These are phyloP conservation scores for Salvelinus alpinus DNA, from an alignment of 2,113 vertebrate genomes.

Conservation along the genomic window DNA sequence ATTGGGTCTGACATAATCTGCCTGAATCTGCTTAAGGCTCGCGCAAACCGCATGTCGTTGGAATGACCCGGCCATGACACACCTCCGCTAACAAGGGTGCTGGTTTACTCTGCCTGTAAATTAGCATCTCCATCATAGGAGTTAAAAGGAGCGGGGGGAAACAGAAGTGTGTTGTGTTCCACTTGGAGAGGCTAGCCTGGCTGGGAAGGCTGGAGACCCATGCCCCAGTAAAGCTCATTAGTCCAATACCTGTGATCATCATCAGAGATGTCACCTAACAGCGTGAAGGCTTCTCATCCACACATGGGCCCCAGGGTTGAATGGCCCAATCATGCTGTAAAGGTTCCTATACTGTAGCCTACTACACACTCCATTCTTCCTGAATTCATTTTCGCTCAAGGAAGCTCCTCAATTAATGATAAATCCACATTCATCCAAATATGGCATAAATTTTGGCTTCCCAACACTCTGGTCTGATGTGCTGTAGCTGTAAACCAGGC, in stretches of 20 bases:
- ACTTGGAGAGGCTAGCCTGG: conserved; percentile 49
- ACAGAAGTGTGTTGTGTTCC: conserved; percentile 66
- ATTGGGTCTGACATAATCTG: conserved; percentile 79
- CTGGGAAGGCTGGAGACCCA: conserved; percentile 26
- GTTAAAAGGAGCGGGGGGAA: conserved; percentile 41
- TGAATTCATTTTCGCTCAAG: not conserved
- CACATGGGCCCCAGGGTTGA: conserved; percentile 56
- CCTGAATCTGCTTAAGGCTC: conserved; percentile 73
- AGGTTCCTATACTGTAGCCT: conserved; percentile 54
- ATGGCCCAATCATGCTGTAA: conserved; percentile 74
- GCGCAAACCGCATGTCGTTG: conserved; percentile 66
- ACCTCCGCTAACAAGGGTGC: conserved; percentile 52
- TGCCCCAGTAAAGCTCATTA: conserved; percentile 78
- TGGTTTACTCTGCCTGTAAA: conserved; percentile 41
- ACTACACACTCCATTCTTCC: not conserved
- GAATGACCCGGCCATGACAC: conserved; percentile 69
- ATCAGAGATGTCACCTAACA: conserved; percentile 74
- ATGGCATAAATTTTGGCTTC: not conserved
- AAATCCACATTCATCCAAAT: not conserved
- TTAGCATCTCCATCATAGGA: conserved; percentile 57
- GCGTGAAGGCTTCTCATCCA: conserved; percentile 54
- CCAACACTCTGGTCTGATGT: not conserved
- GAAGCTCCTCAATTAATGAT: not conserved
- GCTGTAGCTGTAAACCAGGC: not conserved
- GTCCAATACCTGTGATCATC: conserved; percentile 75